Evolutionary conservation across 2,888 invertebrate species (phyloP).

Genomic region (Gerris lacustris): DNA sequence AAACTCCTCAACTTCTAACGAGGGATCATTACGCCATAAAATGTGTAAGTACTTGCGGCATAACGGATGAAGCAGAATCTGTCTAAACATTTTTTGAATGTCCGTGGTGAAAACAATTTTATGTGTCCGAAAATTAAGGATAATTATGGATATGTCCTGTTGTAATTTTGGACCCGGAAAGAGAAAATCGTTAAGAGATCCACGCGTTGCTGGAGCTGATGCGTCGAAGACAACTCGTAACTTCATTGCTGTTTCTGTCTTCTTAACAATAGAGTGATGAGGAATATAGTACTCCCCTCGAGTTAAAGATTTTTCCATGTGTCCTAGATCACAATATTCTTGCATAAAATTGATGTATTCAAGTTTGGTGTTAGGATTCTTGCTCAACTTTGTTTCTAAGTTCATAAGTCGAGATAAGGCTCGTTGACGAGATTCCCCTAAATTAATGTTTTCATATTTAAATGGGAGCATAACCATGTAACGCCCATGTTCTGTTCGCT

Average conservation of each 20-base stretch:
- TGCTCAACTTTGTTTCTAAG: too few relatives aligned
- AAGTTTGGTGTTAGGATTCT: background rate
- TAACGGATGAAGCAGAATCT: slow-evolving; percentile 24
- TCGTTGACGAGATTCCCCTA: background rate
- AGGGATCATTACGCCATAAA: slow-evolving; percentile 19
- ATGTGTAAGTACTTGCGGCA: slow-evolving; percentile 27
- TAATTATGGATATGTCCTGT: slow-evolving; percentile 22
- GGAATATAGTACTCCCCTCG: slow-evolving; percentile 16
- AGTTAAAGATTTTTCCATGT: slow-evolving; percentile 22
- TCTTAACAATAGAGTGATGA: slow-evolving; percentile 27
- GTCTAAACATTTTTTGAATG: slow-evolving; percentile 30
- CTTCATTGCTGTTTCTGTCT: slow-evolving; percentile 23
- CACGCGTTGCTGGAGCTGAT: slow-evolving; percentile 24
- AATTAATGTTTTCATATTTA: background rate
- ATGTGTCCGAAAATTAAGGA: slow-evolving; percentile 26
- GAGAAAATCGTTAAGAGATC: slow-evolving; percentile 27
- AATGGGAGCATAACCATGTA: background rate
- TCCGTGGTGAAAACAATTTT: slow-evolving; percentile 28
- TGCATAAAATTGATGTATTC: slow-evolving; percentile 11
- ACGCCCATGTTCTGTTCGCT: background rate
- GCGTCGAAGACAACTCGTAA: slow-evolving; percentile 30
- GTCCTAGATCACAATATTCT: slow-evolving; percentile 26
- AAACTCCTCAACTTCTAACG: slow-evolving; percentile 22
- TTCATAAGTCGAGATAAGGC: too few relatives aligned
- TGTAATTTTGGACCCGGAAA: slow-evolving; percentile 28